Base-by-base conservation (phyloP, 2,888 invertebrate species). In the Odontomyia ornata region DNA sequence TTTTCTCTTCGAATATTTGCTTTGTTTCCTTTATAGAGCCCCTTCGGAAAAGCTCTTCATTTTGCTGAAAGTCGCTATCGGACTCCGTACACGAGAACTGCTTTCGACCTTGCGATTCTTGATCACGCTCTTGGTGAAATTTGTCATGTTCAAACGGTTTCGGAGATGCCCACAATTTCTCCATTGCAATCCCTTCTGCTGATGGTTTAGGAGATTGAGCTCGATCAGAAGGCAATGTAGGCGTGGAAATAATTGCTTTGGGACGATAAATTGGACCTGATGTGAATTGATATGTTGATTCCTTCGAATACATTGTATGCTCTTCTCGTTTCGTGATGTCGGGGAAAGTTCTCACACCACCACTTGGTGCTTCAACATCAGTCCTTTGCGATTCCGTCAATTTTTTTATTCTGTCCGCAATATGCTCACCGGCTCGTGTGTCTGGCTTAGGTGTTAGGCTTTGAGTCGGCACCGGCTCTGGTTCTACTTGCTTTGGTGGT, bases 391-490 rank as follows among this genome's bases (percentile, higher is more conserved):
- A 88, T 82, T 91, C 90, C 81, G 91, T 90, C 15, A 91, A 83
- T 80, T 89, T 88, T 81, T 89, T 90, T 0, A 91, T 89, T 81
- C 89, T 89, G 27, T 89, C 88, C n/a, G 88, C 87, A 36, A 91
- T 87, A 62, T 89, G 88, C 65, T 89, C 89, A 76, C 87, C 86
- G 80, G 87, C 82, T 83, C 86, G 80, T 81, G 87, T 80, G 4
- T 60, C 25, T 82, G 52, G 52, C 13, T 90, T 89, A 0, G 91
- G 90, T 71, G 90, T 89, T 80, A 89, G 92, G 52, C 91, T 90
- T 65, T 92, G 90, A 85, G 92, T 91, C 46, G 92, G 92, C 9
- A 92, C 92, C n/a, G 92, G 90, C 81, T 91, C 93, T 36, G 36
- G 36, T 36, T 36, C 36, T 9, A 5, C 36, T 36, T 3, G 36